Base-by-base conservation (phyloP, 1,140 invertebrate species). In the Heliconius hermathena region DNA sequence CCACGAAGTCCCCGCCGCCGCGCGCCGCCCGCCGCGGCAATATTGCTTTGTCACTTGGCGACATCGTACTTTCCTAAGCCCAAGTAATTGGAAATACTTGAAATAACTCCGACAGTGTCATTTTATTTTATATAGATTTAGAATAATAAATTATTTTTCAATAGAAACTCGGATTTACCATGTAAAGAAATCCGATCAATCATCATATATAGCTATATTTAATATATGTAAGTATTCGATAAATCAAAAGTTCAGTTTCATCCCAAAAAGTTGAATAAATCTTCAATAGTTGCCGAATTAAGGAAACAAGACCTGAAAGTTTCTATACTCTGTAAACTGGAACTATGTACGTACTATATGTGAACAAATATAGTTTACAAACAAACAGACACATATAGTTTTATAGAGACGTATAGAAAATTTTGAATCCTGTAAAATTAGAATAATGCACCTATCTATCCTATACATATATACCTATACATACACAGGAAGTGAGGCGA, bases 11-110 rank as follows among this genome's bases (percentile, higher is more conserved):
- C 86, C 85, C 81, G 81, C 87, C 84, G 82, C 86, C 87, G 60
- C 70, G 74, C 82, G 84, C 86, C 85, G 87, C 85, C 79, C 81
- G 84, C 85, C 85, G 86, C 85, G 85, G 87, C 91, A 93, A 93
- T 94, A 94, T 94, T 93, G 92, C 93, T 91, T 93, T 94, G 93
- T 94, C 93, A 93, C 90, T 92, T 89, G 90, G 88, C 90, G 91
- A 93, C 91, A 88, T 91, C 86, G 90, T 87, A 85, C 89, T 89
- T 89, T 87, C 83, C 91, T 93, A 93, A 94, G 90, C 90, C 89
- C 87, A 90, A 94, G 90, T 93, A 93, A 94, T 94, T 94, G 93
- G 92, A 93, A 93, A 93, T 93, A 92, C 87, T 94, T 93, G 88
- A 93, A 93, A 92, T 92, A 81, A 78, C 60, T 77, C 80, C 49